Percentiles rank a stretch among this genome's conserved stretches.
These are phyloP conservation scores for Brachypteracias leptosomus DNA, from an alignment of 2,113 vertebrate species.

Conservation along the genomic window DNA sequence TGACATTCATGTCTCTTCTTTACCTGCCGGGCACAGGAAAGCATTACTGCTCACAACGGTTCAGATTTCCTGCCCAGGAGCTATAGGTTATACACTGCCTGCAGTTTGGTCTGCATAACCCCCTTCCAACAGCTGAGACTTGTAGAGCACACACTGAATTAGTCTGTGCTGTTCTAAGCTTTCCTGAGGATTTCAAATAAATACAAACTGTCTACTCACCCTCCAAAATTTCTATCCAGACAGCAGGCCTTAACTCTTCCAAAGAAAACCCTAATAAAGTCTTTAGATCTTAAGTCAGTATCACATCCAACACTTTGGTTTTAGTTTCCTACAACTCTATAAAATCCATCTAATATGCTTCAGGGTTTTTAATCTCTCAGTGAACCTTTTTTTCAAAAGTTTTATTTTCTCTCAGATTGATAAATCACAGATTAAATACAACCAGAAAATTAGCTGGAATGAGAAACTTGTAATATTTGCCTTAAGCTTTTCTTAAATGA, in stretches of 20 bases:
- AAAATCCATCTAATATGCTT: background rate
- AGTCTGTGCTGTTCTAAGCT: background rate
- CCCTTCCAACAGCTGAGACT: background rate
- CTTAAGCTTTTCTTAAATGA: background rate
- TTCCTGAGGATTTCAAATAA: background rate
- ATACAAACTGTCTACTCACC: background rate
- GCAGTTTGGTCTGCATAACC: background rate
- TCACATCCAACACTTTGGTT: background rate
- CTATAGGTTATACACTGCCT: background rate
- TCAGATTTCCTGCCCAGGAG: background rate
- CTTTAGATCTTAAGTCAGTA: background rate
- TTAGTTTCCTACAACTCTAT: background rate
- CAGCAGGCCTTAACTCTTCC: background rate
- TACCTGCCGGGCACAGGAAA: background rate
- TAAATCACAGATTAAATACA: background rate
- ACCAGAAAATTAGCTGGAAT: background rate
- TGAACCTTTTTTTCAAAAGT: background rate
- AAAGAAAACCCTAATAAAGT: background rate
- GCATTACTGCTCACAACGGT: background rate
- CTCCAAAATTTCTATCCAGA: background rate
- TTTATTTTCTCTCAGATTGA: background rate
- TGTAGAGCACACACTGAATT: rapidly evolving
- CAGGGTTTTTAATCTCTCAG: background rate
- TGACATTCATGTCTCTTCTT: background rate
- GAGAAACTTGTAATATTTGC: background rate